Base-by-base conservation (phyloP, 2,797 vertebrate species). In the Cuculus canorus region DNA sequence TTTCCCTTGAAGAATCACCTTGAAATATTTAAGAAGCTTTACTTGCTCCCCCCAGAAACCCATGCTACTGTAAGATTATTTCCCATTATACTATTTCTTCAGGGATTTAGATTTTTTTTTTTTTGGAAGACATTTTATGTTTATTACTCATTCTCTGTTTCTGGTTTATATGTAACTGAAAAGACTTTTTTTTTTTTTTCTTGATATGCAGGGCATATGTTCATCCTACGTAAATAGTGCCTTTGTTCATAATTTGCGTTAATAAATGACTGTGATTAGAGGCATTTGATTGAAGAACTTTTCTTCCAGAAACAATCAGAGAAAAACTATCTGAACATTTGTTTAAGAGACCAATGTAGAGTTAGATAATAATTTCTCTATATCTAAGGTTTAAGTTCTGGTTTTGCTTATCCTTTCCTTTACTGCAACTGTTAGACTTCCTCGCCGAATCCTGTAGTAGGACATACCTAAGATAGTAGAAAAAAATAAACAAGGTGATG, bases 11-110 rank as follows among this genome's bases (percentile, higher is more conserved):
- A 27, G 37, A 89, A 92, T 77, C 65, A 83, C 64, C 53, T 53
- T 64, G 41, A 89, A 95, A 82, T 75, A 76, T 85, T 84, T 83
- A 78, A 86, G 66, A 84, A 86, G 45, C 43, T 88, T 87, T 76
- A 17, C 41, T 71, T 90, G 11, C 16, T 88, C 13, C 37, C 13
- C 37, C 3, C 9, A 82, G 57, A 93, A 89, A 47, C 11, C 3
- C 10, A 19, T 53, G 27, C 9, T 78, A 47, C 63, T 63, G 2
- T 72, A 90, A 89, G 43, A 78, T 72, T 19, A 19, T 78, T 85
- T 85, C 25, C 37, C 33, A 48, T 78, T 77, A 30, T 41, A 57
- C 5, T 47, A 17, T 82, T 89, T 19, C 32, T 91, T 87, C 47
- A 37, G 53, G 28, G 15, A 21, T 82, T 77, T 47, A 64, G 13